Conservation (phyloP, 1,140 invertebrate species). For the Drosophila sulfurigaster region DNA sequence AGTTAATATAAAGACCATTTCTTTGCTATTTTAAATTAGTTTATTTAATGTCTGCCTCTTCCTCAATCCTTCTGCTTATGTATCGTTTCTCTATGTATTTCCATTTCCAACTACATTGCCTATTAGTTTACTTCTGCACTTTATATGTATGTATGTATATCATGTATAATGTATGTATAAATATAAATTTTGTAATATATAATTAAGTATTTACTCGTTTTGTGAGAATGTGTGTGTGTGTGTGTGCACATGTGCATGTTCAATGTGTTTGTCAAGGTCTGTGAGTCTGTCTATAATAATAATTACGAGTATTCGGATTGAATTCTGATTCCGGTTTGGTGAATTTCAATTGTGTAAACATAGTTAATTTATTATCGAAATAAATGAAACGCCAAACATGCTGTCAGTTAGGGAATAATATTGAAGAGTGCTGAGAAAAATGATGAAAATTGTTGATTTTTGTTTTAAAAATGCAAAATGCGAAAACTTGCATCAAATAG, state of each 20-base stretch:
- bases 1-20: slow-evolving; percentile 73
- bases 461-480: slow-evolving; percentile 8
- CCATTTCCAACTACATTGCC: slow-evolving; percentile 65
- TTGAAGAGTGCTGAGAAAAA: slow-evolving; percentile 19
- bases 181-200: slow-evolving; percentile 71
- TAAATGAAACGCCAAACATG: slow-evolving; percentile 6
- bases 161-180: slow-evolving; percentile 56
- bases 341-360: slow-evolving; percentile 11
- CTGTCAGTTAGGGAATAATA: slow-evolving; percentile 10
- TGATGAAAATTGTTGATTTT: slow-evolving; percentile 7
- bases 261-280: slow-evolving; percentile 20
- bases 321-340: slow-evolving; percentile 2
- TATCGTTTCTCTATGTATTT: slow-evolving; percentile 29
- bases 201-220: slow-evolving; percentile 44
- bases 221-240: slow-evolving; percentile 43
- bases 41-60: slow-evolving; percentile 37
- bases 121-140: slow-evolving; percentile 68
- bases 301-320: slow-evolving; percentile 13
- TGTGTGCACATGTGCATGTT: slow-evolving; percentile 52
- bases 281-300: slow-evolving; percentile 28
- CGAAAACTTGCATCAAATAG: slow-evolving; percentile 24
- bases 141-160: slow-evolving; percentile 45
- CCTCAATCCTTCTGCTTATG: slow-evolving; percentile 10
- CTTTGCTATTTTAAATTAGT: slow-evolving; percentile 71
- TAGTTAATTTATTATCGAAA: slow-evolving; percentile 2